Evolutionary conservation across 2,113 vertebrate genomes (phyloP), one percentile per base, ranked within the genome.

Genomic region (Poeciliopsis retropinna): DNA sequence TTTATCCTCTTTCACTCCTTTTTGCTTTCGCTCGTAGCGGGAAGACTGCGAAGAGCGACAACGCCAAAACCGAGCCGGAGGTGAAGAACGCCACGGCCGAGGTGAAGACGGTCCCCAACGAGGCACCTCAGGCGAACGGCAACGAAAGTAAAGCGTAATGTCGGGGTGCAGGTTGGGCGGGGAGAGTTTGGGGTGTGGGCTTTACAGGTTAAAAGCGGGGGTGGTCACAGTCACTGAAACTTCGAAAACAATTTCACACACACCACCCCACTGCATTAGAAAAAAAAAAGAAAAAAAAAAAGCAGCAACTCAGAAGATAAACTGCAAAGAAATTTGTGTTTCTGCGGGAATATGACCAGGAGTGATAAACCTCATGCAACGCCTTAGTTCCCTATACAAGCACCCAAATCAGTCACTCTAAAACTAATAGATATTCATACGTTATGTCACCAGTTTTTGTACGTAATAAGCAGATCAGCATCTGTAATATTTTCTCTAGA

Each of bases 141-240:
- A 96, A 93, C 0, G 98, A 99, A 82, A 98, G 97, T 93, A 99
- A 98, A 97, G 98, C 97, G 88, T 99, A 96, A 99, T 94, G 51
- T 57, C 64, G 73, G 77, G 63, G 29, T 57, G 69, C 29, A 66
- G 28, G 44, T 60, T 14, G 77, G 71, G 32, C 4, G 14, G 65
- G 60, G 44, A 17, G 77, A 79, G 64, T 28, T 44, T 4, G 13
- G 63, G 75, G 63, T 64, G 60, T 39, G 79, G 80, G n/a, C 47
- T 73, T 73, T 76, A 66, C 65, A 44, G 66, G 75, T 84, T 72
- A 25, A 66, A 73, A 73, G 5, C 54, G 41, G 70, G 78, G 41
- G 63, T 85, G 87, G 85, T 87, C 90, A 87, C 85, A 83, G 85
- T 88, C 80, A 88, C 88, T 83, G 90, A 88, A 90, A 88, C 85